Base-by-base conservation (phyloP, 2,797 vertebrate species). In the Vespertilio murinus region DNA sequence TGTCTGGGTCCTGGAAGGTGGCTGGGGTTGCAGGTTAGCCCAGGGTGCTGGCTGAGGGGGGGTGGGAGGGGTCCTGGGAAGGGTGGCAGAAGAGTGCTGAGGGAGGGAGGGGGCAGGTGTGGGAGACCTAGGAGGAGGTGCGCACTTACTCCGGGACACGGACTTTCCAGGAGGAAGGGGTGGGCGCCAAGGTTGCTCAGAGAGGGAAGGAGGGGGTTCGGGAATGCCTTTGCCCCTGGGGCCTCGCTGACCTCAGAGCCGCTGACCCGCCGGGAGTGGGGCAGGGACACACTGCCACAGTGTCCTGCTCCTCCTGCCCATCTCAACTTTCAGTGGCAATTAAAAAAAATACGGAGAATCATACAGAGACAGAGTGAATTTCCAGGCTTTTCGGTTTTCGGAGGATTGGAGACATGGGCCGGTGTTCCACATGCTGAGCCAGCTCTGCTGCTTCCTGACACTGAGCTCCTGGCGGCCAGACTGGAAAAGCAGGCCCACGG, bases 251-350 rank as follows among this genome's bases (percentile, higher is more conserved):
- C 22, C 67, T 38, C 8, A 12, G 40, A 18, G 25, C n/a, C 6
- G 47, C 33, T 3, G 1, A 6, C 10, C 7, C 1, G 73, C 6
- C 9, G 0, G 23, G 42, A 18, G 28, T 5, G n/a, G 56, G 8
- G 8, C 25, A 2, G 1, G n/a, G 17, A 33, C n/a, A 35, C 14
- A 16, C 0, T 6, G 49, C 3, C 67, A 0, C 6, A 1, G 70
- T 1, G 5, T 6, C 67, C 13, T 20, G 42, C 65, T 22, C 20
- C 13, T 45, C 56, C 67, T 22, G 49, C 22, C 5, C 3, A 3
- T 35, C 47, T 59, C 0, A 8, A 16, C 35, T 10, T 82, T 25
- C 13, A 12, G 18, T 0, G 28, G 20, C 67, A n/a, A 40, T 23
- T 49, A 1, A 30, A 13, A 23, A 23, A 61, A 47, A 13, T 8